Evolutionary conservation across 2,797 vertebrate genomes (phyloP).

Genomic region (Novumbra hubbsi): DNA sequence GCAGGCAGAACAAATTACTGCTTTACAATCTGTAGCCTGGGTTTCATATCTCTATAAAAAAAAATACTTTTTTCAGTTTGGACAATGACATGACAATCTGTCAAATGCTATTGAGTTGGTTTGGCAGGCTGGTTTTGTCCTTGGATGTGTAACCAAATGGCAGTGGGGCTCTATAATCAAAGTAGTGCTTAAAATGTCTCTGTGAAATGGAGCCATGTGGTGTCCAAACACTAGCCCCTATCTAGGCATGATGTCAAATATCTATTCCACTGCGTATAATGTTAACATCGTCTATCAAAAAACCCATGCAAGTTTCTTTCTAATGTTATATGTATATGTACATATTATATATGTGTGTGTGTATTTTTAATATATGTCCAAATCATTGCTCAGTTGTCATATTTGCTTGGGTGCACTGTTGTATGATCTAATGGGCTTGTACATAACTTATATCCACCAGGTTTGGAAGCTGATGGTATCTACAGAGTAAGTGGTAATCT

Average conservation of each 20-base stretch:
- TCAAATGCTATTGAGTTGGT: conserved; percentile 28
- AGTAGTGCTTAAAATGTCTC: conserved; percentile 33
- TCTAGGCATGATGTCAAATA: conserved; percentile 13
- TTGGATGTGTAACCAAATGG: conserved; percentile 30
- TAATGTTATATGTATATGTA: background rate
- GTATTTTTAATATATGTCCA: background rate
- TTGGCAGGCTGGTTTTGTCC: conserved; percentile 22
- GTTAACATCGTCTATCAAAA: conserved; percentile 2
- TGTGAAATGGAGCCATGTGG: conserved; percentile 31
- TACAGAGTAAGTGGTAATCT: conserved; percentile 91
- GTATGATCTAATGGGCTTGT: no score
- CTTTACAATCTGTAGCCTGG: conserved; percentile 12
- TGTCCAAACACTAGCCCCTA: conserved; percentile 12
- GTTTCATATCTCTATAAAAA: background rate
- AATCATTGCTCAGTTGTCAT: background rate
- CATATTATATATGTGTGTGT: no score
- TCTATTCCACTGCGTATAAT: conserved; percentile 7
- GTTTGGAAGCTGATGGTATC: conserved; percentile 84
- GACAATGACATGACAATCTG: conserved; percentile 29
- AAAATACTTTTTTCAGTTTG: conserved; percentile 3
- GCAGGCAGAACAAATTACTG: conserved; percentile 1
- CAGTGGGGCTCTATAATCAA: conserved; percentile 30
- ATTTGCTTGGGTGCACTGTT: background rate
- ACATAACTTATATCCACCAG: conserved; percentile 51
- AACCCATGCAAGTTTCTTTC: background rate